phyloP scores from a whole-genome alignment of 2,888 invertebrate genomes.

The Epirrita christyi region DNA sequence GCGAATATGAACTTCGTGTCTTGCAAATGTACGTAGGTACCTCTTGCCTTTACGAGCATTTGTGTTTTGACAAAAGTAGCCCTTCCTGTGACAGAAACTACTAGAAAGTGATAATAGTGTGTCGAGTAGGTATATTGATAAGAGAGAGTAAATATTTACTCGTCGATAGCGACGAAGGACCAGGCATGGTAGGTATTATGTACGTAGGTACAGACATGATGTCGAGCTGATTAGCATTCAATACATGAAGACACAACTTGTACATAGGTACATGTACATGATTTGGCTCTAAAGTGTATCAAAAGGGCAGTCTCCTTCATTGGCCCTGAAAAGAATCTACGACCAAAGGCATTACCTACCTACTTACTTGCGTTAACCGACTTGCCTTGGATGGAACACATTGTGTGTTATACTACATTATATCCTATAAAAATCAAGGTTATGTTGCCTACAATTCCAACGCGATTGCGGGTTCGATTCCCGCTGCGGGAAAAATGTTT shows the following conservation, averaged over 20 bases:
- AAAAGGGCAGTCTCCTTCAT: slow-evolving; percentile 11
- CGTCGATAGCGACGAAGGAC: neutral
- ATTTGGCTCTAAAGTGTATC: slow-evolving; percentile 9
- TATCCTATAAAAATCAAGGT: slow-evolving; percentile 9
- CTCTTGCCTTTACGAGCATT: too few species aligned
- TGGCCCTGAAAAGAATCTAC: slow-evolving; percentile 11
- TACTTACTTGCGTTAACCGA: slow-evolving; percentile 1
- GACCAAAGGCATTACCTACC: slow-evolving; percentile 6
- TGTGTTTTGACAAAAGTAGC: too few species aligned
- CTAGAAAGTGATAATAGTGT: too few species aligned
- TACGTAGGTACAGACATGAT: neutral
- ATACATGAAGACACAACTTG: too few species aligned
- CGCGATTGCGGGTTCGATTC: too few species aligned
- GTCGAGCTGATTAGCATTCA: neutral
- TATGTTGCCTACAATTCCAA: neutral
- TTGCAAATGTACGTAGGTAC: too few species aligned
- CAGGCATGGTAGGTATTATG: neutral
- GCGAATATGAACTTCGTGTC: too few species aligned
- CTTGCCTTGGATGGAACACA: slow-evolving; percentile 20
- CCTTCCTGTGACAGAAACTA: too few species aligned
- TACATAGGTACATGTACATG: neutral
- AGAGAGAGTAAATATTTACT: slow-evolving; percentile 3
- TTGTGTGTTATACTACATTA: neutral
- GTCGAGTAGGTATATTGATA: slow-evolving; percentile 1
- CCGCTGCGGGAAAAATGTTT: too few species aligned